A percentile compares a stretch with the other conserved stretches of the same genome.
Evolutionary conservation across 2,888 invertebrate genomes (phyloP).

Genomic region (Spilarctia lutea): DNA sequence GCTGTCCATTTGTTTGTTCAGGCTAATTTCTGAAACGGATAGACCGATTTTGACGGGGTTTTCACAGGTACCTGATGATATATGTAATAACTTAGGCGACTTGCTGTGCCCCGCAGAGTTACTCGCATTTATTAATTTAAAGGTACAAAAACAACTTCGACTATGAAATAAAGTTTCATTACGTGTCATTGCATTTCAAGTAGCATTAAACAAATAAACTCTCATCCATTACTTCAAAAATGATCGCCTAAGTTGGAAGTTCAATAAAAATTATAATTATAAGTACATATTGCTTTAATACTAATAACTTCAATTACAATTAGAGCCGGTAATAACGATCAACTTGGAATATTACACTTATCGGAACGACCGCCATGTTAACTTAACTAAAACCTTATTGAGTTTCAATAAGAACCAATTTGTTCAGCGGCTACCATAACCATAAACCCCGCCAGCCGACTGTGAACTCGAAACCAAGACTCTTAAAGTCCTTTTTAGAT

Average conservation of each 20-base stretch:
- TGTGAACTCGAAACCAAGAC: constrained; percentile 19
- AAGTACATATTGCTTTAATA: constrained; percentile 22
- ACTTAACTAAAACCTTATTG: constrained; percentile 51
- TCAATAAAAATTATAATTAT: constrained; percentile 45
- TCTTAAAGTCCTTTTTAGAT: constrained; percentile 49
- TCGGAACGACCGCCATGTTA: constrained; percentile 47
- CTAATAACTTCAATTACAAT: constrained; percentile 42
- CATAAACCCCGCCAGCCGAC: constrained; percentile 10
- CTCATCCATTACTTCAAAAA: constrained; percentile 31
- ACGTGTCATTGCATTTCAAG: neutral
- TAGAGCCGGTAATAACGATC: constrained; percentile 58
- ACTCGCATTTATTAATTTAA: too few species aligned
- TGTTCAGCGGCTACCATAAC: constrained; percentile 44
- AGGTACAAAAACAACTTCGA: too few species aligned
- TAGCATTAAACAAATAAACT: constrained; percentile 27
- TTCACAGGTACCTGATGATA: too few species aligned
- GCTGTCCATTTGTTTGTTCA: too few species aligned
- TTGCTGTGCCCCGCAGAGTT: too few species aligned
- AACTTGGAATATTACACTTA: constrained; percentile 57
- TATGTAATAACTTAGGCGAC: too few species aligned
- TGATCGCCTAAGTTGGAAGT: constrained; percentile 37
- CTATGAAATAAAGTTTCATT: neutral
- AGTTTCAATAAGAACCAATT: constrained; percentile 59
- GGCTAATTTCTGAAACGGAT: too few species aligned
- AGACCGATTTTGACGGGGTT: too few species aligned